Conservation (phyloP, 2,113 vertebrate species). For the Rana temporaria region DNA sequence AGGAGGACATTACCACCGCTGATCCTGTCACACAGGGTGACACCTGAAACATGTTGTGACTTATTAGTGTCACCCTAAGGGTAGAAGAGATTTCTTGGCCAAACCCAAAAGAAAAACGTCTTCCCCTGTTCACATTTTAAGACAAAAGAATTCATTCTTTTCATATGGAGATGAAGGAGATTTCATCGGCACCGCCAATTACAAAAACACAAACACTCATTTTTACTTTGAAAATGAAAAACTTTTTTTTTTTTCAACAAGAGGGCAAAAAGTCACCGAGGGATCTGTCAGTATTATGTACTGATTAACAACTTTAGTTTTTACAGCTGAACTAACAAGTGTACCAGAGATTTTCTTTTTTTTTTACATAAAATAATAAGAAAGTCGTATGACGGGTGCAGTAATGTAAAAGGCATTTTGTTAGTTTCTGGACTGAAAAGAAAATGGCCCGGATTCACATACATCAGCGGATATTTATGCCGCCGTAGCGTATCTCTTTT, state of each 20-base stretch:
- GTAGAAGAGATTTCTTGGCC: conserved; percentile 36
- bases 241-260: neutral
- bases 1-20: too few relatives aligned
- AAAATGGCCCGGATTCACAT: too few relatives aligned
- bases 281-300: neutral
- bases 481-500: too few relatives aligned
- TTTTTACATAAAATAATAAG: neutral
- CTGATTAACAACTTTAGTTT: neutral
- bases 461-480: too few relatives aligned
- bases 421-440: too few relatives aligned
- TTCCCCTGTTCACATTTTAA: neutral
- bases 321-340: neutral
- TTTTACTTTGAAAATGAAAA: conserved; percentile 27
- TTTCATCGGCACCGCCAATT: conserved; percentile 29
- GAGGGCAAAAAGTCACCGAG: conserved; percentile 18
- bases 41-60: conserved; percentile 18
- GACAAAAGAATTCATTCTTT: conserved; percentile 38
- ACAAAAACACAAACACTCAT: neutral
- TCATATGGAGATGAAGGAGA: conserved; percentile 41
- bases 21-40: conserved; percentile 8
- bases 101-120: conserved; percentile 13
- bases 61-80: conserved; percentile 19
- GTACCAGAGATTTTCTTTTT: neutral
- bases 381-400: neutral
- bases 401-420: neutral